A percentile compares a stretch with the other conserved stretches of the same genome.
These are phyloP conservation scores for Oreochromis mossambicus DNA, from an alignment of 2,797 vertebrate species.

Conservation along the genomic window DNA sequence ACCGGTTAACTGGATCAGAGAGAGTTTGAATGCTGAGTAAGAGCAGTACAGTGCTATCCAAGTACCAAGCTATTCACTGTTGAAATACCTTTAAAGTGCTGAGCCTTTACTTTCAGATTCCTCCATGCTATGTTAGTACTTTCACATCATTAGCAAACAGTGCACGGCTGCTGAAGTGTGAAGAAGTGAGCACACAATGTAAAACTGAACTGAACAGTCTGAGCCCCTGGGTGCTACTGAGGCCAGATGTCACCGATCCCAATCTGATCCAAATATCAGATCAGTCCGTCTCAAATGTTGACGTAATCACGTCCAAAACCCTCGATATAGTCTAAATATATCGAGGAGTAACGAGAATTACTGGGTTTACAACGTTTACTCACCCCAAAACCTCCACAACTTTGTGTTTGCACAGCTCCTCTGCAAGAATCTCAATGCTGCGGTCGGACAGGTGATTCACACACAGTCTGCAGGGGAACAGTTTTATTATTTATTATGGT, in stretches of 20 bases:
- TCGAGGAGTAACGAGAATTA: background rate
- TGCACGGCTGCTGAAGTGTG: background rate
- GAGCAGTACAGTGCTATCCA: background rate
- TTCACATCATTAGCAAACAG: background rate
- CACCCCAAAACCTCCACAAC: slow-evolving; percentile 86
- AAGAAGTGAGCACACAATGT: background rate
- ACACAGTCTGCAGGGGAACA: slow-evolving; percentile 76
- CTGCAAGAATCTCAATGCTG: slow-evolving; percentile 83
- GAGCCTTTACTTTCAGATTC: background rate
- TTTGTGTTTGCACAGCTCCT: slow-evolving; percentile 87
- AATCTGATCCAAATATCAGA: background rate
- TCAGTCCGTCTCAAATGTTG: background rate
- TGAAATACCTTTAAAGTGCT: background rate
- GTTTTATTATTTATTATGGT: fast-evolving
- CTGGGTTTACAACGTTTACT: slow-evolving; percentile 26
- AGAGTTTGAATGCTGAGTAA: background rate
- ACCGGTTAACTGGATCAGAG: background rate
- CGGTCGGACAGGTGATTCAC: slow-evolving; percentile 91
- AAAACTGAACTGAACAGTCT: background rate
- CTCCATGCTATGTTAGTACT: fast-evolving
- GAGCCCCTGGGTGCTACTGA: background rate
- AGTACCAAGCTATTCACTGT: background rate
- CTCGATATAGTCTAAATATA: background rate
- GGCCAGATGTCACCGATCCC: fast-evolving
- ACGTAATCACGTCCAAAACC: background rate